Conservation (phyloP, 2,888 invertebrate species). For the Lacanobia oleracea region DNA sequence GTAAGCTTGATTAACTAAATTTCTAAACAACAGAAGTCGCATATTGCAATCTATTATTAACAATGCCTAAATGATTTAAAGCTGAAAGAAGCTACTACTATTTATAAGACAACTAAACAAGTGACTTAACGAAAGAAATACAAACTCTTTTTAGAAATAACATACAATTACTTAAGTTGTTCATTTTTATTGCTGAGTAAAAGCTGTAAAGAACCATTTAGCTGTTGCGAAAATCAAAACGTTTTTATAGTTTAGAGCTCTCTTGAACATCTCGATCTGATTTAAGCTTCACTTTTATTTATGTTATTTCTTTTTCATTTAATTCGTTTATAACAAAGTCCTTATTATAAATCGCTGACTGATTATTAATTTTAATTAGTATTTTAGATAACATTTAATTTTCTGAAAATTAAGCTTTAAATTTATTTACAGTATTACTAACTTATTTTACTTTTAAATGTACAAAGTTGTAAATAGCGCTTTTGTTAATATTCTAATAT, state of each 20-base stretch:
- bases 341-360: conserved; percentile 74
- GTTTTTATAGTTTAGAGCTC: conserved; percentile 5
- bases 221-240: not conserved
- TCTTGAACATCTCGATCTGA: conserved; percentile 41
- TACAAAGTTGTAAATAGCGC: conserved; percentile 86
- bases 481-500: conserved; percentile 76
- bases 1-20: not conserved
- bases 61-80: conserved; percentile 36
- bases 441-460: conserved; percentile 86
- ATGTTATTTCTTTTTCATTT: conserved; percentile 22
- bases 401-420: conserved; percentile 86
- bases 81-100: conserved; percentile 63
- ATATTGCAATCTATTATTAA: not conserved
- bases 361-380: conserved; percentile 78
- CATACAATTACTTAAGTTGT: not conserved
- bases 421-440: conserved; percentile 90
- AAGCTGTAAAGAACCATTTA: not conserved
- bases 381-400: conserved; percentile 63
- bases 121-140: conserved; percentile 38
- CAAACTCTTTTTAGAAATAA: conserved; percentile 55
- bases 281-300: conserved; percentile 16
- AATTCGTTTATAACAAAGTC: conserved; percentile 38
- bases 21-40: not conserved
- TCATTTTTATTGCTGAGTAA: not conserved
- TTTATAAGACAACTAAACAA: conserved; percentile 33